Percentiles rank a stretch among this genome's conserved stretches.
Evolutionary conservation across 2,797 vertebrate genomes (phyloP).

Genomic region (Eremophila alpestris): DNA sequence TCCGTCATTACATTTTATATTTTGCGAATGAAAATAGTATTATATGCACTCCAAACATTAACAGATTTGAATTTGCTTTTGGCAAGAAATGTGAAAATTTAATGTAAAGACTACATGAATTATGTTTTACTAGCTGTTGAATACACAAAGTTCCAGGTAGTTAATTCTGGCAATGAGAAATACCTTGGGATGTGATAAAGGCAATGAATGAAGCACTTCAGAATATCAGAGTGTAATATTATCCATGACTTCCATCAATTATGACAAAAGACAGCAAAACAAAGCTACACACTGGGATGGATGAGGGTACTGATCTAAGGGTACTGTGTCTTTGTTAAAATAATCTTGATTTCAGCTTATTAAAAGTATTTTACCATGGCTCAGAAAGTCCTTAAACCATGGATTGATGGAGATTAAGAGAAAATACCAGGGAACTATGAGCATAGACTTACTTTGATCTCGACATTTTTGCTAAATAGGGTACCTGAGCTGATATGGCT

Average conservation of each 20-base stretch:
- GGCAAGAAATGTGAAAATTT: not conserved
- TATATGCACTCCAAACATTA: not conserved
- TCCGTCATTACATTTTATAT: not conserved
- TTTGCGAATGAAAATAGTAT: conserved; percentile 16
- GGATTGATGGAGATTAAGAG: not conserved
- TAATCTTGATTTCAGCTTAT: not conserved
- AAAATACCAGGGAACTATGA: not conserved
- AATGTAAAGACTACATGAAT: not conserved
- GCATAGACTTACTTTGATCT: not conserved
- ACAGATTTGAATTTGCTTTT: not conserved
- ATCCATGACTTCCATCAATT: not conserved
- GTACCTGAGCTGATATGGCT: not conserved
- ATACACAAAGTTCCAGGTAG: not conserved
- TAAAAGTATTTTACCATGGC: not conserved
- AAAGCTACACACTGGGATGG: not conserved
- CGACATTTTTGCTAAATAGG: not conserved
- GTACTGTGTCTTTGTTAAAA: not conserved
- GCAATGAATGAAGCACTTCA: not conserved
- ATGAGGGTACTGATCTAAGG: not conserved
- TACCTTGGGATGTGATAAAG: not conserved
- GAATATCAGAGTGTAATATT: not conserved
- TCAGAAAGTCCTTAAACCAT: not conserved
- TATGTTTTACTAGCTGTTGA: conserved; percentile 10
- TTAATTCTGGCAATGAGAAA: conserved; percentile 6
- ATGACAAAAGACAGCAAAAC: not conserved